A percentile compares a stretch with the other conserved stretches of the same genome.
Conservation (phyloP, 2,113 vertebrate species). For the Myrmecobius fasciatus region DNA sequence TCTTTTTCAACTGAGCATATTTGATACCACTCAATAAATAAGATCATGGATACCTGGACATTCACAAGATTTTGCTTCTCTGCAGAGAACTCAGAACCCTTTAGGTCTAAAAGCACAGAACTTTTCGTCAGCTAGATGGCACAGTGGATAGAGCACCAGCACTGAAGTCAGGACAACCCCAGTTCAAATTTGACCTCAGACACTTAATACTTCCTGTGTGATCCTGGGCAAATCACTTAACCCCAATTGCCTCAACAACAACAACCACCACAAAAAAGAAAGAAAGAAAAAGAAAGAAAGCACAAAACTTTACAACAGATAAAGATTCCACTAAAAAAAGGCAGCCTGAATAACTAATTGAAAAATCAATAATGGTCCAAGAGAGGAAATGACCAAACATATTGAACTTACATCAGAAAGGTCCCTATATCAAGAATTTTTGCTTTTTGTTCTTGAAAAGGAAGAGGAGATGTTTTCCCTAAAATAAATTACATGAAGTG, state of each 20-base stretch:
- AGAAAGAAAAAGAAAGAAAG: not conserved
- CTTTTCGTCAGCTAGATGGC: no score
- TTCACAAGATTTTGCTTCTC: not conserved
- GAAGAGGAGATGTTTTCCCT: not conserved
- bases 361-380: not conserved
- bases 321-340: not conserved
- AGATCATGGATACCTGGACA: not conserved
- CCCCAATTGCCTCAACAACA: no score
- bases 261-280: no score
- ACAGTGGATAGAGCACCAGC: no score
- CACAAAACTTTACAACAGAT: not conserved
- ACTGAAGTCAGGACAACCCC: no score
- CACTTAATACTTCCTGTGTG: no score
- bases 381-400: not conserved
- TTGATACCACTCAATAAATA: not conserved
- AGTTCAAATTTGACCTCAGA: no score
- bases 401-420: not conserved
- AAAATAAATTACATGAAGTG: no score
- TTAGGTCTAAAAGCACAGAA: not conserved
- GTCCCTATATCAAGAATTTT: not conserved
- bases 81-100: not conserved
- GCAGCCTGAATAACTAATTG: not conserved
- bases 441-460: not conserved
- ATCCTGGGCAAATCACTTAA: no score
- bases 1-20: not conserved